These are phyloP conservation scores for Hippocampus mohnikei DNA, from an alignment of 2,113 vertebrate genomes.

Conservation along the genomic window DNA sequence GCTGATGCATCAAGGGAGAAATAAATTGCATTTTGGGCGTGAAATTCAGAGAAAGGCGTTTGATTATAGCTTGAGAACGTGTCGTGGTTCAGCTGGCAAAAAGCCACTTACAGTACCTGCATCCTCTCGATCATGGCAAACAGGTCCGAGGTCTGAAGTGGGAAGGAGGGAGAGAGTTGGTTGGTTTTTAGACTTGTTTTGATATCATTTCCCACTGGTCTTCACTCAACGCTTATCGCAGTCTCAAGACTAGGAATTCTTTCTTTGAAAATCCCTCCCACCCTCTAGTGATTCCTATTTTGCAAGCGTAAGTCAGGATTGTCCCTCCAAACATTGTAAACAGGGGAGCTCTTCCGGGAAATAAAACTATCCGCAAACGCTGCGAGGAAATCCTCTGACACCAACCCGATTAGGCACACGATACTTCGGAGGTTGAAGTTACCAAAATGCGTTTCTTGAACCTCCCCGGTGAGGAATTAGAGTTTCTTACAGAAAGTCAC, in stretches of 20 bases:
- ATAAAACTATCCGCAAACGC: not conserved
- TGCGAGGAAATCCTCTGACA: not conserved
- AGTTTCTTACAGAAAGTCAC: too few species aligned
- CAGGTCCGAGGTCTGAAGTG: conserved; percentile 79
- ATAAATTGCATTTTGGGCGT: conserved; percentile 26
- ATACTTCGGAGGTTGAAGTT: conserved; percentile 10
- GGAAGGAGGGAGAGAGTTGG: conserved; percentile 42
- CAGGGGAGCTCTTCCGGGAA: conserved; percentile 27
- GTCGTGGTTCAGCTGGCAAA: not conserved
- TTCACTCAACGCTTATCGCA: conserved; percentile 4
- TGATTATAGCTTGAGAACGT: conserved; percentile 19
- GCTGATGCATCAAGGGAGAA: conserved; percentile 18
- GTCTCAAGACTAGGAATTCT: not conserved
- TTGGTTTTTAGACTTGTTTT: conserved; percentile 27
- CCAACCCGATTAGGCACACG: not conserved
- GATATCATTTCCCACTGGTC: conserved; percentile 1
- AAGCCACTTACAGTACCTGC: conserved; percentile 76
- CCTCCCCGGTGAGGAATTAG: not conserved
- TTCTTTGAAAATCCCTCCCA: conserved; percentile 4
- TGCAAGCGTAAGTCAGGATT: conserved; percentile 26
- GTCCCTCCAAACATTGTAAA: conserved; percentile 44
- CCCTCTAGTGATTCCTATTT: not conserved
- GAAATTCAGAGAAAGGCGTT: conserved; percentile 18
- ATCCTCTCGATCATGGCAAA: conserved; percentile 92
- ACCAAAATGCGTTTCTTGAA: conserved; percentile 6